Evolutionary conservation across 2,888 invertebrate species (phyloP), one percentile per base, ranked within the genome.

Genomic region (Volucella inflata): DNA sequence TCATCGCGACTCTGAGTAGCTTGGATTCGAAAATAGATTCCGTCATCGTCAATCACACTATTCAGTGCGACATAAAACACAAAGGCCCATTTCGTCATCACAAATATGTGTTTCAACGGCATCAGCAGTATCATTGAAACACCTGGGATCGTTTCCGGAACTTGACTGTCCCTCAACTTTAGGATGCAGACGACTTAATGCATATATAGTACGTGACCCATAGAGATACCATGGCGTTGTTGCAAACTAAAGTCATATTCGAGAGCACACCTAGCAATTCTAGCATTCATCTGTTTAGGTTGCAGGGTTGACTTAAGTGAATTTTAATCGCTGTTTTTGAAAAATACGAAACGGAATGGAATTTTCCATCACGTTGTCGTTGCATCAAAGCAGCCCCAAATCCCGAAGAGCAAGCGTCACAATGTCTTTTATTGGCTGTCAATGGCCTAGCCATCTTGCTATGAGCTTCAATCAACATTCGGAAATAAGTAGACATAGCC

Each of bases 231-330:
- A 14, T 64, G 38, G 9, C 79, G 64, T 16, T 79, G 72, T 1
- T 62, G 38, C 40, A 71, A 44, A 3, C 60, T 64, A 16, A 48
- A 77, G 40, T 70, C 48, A 70, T 67, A 53, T 16, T 68, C 68
- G 11, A 90, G 53, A 87, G 89, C 89, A 90, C 90, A 90, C 36
- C 89, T 80, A 8, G 87, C 89, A 16, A 90, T 88, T 76, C 89
- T 51, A 4, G 90, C 89, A 8, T 88, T 68, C 14, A 85, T 16
- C n/a, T 83, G 82, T 65, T 75, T 62, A 67, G 82, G 87, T 36
- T 42, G 51, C 16, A 57, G 40, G 9, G 87, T 75, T n/a, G 76
- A 12, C 59, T 71, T 84, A 2, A 90, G 50, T 3, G 89, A 80
- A 14, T 79, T 80, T 57, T 89, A 89, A 68, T 55, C 42, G 64